Evolutionary conservation across 2,797 vertebrate species (phyloP).

Genomic region (Chelidonichthys spinosus): DNA sequence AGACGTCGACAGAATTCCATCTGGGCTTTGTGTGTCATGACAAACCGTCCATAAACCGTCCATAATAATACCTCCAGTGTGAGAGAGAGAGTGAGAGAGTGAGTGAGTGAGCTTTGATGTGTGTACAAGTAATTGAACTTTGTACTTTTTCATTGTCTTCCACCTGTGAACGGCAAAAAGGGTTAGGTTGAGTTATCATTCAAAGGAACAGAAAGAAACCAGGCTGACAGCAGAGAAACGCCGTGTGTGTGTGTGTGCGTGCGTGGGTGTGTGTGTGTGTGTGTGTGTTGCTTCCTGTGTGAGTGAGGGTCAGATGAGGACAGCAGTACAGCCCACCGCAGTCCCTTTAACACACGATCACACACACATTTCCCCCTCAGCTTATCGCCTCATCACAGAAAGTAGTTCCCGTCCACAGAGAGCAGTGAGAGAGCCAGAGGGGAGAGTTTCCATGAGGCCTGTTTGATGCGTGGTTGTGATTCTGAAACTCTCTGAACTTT

Average conservation of each 20-base stretch:
- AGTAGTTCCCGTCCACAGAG: neutral
- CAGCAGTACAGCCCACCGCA: neutral
- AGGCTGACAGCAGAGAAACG: constrained; percentile 2
- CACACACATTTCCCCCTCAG: constrained; percentile 17
- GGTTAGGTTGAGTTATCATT: neutral
- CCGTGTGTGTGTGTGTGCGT: constrained; percentile 14
- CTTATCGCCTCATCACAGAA: constrained; percentile 46
- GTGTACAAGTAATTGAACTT: constrained; percentile 10
- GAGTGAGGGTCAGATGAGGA: constrained; percentile 8
- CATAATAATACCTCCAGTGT: constrained; percentile 8
- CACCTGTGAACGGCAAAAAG: constrained; percentile 1
- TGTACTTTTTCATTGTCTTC: constrained; percentile 25
- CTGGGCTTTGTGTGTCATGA: constrained; percentile 12
- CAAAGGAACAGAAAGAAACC: constrained; percentile 10
- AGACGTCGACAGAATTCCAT: constrained; percentile 8
- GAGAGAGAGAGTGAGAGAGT: neutral
- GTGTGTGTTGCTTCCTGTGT: constrained; percentile 35
- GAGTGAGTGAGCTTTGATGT: neutral
- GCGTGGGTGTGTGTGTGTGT: constrained; percentile 23
- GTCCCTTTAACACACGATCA: neutral
- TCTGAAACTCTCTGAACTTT: constrained; percentile 24
- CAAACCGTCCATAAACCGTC: neutral
- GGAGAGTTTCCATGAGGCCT: neutral
- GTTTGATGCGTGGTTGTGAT: constrained; percentile 3
- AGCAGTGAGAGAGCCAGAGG: neutral